Conservation (phyloP, 2,888 invertebrate species). For the Drosophila niveifrons region DNA sequence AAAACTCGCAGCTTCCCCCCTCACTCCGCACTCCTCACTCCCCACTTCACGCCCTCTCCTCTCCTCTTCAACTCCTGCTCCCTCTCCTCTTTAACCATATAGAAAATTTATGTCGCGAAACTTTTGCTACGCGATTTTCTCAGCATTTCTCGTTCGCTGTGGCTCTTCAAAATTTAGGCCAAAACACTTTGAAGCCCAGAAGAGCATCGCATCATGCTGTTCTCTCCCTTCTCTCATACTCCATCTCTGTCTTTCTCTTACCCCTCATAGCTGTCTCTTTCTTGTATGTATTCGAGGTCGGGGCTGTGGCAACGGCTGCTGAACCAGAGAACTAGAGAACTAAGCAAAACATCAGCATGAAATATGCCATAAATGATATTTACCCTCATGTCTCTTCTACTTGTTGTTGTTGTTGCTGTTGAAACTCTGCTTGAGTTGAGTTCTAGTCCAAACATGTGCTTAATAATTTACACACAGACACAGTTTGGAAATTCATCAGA, state of each 20-base stretch:
- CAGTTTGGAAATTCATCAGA: slow-evolving; percentile 33
- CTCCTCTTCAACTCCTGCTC: slow-evolving; percentile 16
- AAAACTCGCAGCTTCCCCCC: slow-evolving; percentile 44
- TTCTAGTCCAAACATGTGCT: slow-evolving; percentile 41
- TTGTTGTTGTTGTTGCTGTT: slow-evolving; percentile 7
- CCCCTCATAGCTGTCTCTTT: background rate
- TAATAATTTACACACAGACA: slow-evolving; percentile 37
- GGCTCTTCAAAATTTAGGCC: slow-evolving; percentile 77
- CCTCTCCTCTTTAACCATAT: slow-evolving; percentile 14
- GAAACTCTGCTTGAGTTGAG: slow-evolving; percentile 14
- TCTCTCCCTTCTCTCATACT: background rate
- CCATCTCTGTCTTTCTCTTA: background rate
- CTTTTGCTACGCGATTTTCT: slow-evolving; percentile 51
- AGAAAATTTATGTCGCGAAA: slow-evolving; percentile 70
- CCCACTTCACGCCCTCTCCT: background rate
- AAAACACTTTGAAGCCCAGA: slow-evolving; percentile 73
- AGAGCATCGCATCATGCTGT: slow-evolving; percentile 40
- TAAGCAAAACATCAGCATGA: slow-evolving; percentile 42
- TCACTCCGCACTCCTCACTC: background rate
- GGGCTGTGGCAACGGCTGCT: slow-evolving; percentile 45
- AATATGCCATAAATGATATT: slow-evolving; percentile 65
- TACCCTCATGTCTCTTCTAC: slow-evolving; percentile 34
- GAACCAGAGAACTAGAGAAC: slow-evolving; percentile 3
- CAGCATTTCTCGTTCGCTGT: slow-evolving; percentile 35
- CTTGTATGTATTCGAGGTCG: background rate